Evolutionary conservation across 2,113 vertebrate species (phyloP), one percentile per base, ranked within the genome.

Genomic region (Microcebus ravelobensis): DNA sequence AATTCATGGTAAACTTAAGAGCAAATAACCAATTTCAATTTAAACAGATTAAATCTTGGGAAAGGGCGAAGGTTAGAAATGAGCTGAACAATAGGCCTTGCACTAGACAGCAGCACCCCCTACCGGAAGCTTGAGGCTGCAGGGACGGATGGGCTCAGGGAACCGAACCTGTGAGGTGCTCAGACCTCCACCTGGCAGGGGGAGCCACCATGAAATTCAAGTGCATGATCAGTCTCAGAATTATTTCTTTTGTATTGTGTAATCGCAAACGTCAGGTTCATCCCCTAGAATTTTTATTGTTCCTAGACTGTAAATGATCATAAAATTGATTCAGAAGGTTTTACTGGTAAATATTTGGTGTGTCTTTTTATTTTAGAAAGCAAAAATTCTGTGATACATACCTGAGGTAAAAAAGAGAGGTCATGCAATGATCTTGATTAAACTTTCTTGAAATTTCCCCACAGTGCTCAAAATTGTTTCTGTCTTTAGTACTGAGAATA

Each of bases 31-130:
- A 90, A 84, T 74, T 87, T n/a, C 86, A 92, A 96, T 96, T 95
- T 96, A 97, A 98, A 90, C 76, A 96, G 83, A 96, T 97, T 71
- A 95, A 96, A 25, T 93, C 55, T 89, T 81, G 34, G 57, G 67
- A 95, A 93, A 97, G 76, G 71, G 67, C 89, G 79, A 77, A 87
- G 76, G 63, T 93, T 79, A 93, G 67, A 95, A 97, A 93, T 42
- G 36, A 93, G 79, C 68, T 86, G 82, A 94, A 88, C 70, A 80
- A 83, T 27, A 50, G 91, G 39, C n/a, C 20, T 97, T 95, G 52
- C 34, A 29, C 87, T 95, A 96, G 94, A 90, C 97, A 97, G 96
- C 45, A 97, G 91, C 94, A 91, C 55, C 96, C 93, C 83, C 97
- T 97, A 50, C 89, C 13, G 97, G 96, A 96, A 89, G 48, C 27